Percentiles rank a stretch among this genome's conserved stretches.
Evolutionary conservation across 2,888 invertebrate genomes (phyloP).

Genomic region (Brachypterus glaber): DNA sequence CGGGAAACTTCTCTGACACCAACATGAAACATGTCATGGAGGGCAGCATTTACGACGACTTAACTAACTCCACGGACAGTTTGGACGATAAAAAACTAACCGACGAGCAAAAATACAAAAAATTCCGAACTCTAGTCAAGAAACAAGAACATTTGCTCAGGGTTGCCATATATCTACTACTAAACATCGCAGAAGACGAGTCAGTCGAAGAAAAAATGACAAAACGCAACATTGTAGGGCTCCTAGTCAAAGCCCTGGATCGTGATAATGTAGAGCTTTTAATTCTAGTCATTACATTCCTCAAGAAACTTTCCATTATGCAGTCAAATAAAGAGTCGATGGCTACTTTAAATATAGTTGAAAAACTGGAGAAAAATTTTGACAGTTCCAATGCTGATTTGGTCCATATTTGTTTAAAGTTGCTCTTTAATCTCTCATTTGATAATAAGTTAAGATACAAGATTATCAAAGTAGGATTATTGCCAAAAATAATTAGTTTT

Average conservation of each 20-base stretch:
- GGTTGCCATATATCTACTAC: slow-evolving; percentile 83
- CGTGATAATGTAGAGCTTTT: slow-evolving; percentile 83
- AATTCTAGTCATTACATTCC: slow-evolving; percentile 82
- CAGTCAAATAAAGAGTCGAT: slow-evolving; percentile 90
- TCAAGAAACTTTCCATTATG: slow-evolving; percentile 91
- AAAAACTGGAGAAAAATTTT: slow-evolving; percentile 74
- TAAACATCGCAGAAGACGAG: slow-evolving; percentile 93
- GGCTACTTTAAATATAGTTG: slow-evolving; percentile 69
- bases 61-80: slow-evolving; percentile 39
- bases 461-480: slow-evolving; percentile 81
- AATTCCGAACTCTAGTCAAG: slow-evolving; percentile 79
- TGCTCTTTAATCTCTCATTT: slow-evolving; percentile 93
- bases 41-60: slow-evolving; percentile 57
- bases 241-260: slow-evolving; percentile 81
- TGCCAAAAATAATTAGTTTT: slow-evolving; percentile 83
- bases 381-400: slow-evolving; percentile 54
- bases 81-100: slow-evolving; percentile 38
- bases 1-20: slow-evolving; percentile 56
- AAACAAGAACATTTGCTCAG: slow-evolving; percentile 89
- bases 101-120: slow-evolving; percentile 46
- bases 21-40: slow-evolving; percentile 50
- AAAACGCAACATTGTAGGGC: slow-evolving; percentile 80
- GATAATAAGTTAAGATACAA: slow-evolving; percentile 76
- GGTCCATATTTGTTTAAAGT: slow-evolving; percentile 73
- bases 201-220: slow-evolving; percentile 97